Evolutionary conservation across 2,888 invertebrate species (phyloP).

Genomic region (Digitonthophagus gazella): DNA sequence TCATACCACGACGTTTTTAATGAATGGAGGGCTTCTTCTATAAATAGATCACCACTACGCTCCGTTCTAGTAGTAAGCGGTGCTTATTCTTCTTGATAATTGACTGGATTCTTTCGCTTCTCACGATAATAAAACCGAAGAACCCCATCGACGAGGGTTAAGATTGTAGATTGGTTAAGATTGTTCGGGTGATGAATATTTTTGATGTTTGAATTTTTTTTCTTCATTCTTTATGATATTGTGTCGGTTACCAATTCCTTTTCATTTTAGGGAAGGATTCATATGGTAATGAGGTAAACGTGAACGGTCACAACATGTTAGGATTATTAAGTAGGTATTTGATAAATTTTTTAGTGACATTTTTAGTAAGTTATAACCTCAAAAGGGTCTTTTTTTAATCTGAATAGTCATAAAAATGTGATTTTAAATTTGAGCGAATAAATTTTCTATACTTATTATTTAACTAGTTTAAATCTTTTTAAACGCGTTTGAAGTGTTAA

Average conservation of each 20-base stretch:
- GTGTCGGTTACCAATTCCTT: constrained; percentile 2
- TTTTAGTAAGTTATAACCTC: not conserved
- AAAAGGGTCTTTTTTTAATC: not conserved
- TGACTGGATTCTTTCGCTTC: not conserved
- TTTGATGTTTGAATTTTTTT: not conserved
- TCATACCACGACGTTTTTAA: not conserved
- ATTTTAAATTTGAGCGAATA: too few relatives aligned
- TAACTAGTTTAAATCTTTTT: too few relatives aligned
- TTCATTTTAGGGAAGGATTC: constrained; percentile 8
- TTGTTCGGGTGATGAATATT: too few relatives aligned
- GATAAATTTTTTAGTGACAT: not conserved
- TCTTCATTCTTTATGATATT: not conserved
- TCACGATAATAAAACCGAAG: not conserved
- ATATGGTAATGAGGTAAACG: constrained; percentile 9
- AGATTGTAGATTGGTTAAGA: too few relatives aligned
- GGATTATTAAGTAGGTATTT: not conserved
- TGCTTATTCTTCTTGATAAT: not conserved
- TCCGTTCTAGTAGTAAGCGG: not conserved
- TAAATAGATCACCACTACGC: not conserved
- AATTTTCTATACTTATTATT: too few relatives aligned
- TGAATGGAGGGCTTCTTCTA: not conserved
- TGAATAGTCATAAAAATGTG: too few relatives aligned
- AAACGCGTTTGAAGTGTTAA: too few relatives aligned
- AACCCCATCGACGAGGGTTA: not conserved
- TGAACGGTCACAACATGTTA: constrained; percentile 9